Conservation (phyloP, 2,888 invertebrate genomes). For the Argyresthia albistria region DNA sequence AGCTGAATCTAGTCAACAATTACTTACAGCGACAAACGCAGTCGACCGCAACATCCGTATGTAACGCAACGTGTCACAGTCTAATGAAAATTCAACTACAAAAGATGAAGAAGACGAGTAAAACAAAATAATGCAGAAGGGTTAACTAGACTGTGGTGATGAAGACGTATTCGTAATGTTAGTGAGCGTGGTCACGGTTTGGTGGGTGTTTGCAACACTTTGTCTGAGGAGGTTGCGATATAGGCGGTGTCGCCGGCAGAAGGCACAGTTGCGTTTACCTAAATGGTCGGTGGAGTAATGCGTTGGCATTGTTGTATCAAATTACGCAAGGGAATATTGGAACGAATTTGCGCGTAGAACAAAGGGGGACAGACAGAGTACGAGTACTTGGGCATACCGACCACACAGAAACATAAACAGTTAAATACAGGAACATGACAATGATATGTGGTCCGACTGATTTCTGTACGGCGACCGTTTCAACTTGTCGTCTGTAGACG, state of each 20-base stretch:
- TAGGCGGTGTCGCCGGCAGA: background rate
- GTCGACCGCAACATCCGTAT: constrained; percentile 27
- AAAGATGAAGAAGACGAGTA: background rate
- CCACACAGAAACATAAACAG: too few relatives aligned
- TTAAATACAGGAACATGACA: too few relatives aligned
- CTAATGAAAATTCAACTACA: background rate
- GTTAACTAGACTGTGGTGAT: background rate
- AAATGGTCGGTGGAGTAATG: too few relatives aligned
- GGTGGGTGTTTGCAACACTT: constrained; percentile 16
- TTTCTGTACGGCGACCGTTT: too few relatives aligned
- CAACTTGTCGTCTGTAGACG: too few relatives aligned
- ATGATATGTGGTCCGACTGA: too few relatives aligned
- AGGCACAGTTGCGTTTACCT: too few relatives aligned
- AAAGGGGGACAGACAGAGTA: background rate
- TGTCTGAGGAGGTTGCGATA: constrained; percentile 4
- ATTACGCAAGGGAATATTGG: too few relatives aligned
- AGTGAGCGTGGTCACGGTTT: constrained; percentile 52
- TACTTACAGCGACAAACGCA: constrained; percentile 46
- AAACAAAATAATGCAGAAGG: background rate
- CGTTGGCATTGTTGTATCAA: too few relatives aligned
- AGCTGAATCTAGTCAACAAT: constrained; percentile 21
- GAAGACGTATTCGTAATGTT: background rate
- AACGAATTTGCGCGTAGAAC: background rate
- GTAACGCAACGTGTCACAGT: constrained; percentile 19
- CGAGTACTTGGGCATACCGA: too few relatives aligned